A percentile compares a stretch with the other conserved stretches of the same genome.
Conservation (phyloP, 2,797 vertebrate species). For the Macropus fuliginosus region DNA sequence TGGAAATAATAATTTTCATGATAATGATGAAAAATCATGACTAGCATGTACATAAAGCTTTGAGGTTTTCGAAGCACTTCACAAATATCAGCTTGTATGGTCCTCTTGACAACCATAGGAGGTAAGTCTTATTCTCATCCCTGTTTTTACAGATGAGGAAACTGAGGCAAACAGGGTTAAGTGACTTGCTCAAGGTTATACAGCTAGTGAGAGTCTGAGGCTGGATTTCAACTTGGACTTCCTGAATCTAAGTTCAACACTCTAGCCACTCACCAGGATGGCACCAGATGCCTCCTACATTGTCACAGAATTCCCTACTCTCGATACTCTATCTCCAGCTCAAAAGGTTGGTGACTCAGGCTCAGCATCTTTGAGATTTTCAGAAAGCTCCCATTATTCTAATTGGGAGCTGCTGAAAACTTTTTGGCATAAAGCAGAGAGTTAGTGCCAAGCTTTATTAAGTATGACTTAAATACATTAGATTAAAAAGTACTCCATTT, state of each 20-base stretch:
- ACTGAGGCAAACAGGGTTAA: neutral
- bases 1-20: neutral
- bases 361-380: conserved; percentile 68
- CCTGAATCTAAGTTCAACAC: neutral
- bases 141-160: neutral
- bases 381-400: conserved; percentile 59
- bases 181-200: neutral
- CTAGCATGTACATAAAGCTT: neutral
- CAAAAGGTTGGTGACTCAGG: conserved; percentile 26
- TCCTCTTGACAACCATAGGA: neutral
- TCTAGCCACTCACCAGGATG: neutral
- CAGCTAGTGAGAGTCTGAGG: neutral
- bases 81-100: neutral
- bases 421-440: conserved; percentile 64
- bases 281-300: neutral
- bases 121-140: neutral
- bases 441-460: conserved; percentile 73
- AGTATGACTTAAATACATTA: conserved; percentile 80
- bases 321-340: neutral
- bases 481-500: conserved; percentile 81
- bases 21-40: neutral
- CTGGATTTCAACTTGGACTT: neutral
- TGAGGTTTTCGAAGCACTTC: neutral
- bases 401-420: conserved; percentile 72
- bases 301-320: neutral